These are phyloP conservation scores for Eilema griseolum DNA, from an alignment of 2,888 invertebrate species.

Conservation along the genomic window DNA sequence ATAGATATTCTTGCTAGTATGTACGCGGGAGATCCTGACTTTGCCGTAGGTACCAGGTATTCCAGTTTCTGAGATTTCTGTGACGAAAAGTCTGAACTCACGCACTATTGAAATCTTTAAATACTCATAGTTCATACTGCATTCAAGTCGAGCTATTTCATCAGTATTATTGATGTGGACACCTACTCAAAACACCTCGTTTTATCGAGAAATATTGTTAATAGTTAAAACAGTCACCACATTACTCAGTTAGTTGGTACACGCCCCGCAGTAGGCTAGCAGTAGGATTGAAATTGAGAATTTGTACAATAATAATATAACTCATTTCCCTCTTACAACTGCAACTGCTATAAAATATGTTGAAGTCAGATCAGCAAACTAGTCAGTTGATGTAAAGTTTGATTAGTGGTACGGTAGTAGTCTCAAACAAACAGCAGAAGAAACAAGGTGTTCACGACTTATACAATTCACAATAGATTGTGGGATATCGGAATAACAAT, in stretches of 20 bases:
- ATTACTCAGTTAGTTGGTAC: neutral
- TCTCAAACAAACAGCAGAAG: neutral
- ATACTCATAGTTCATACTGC: neutral
- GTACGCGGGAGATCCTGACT: neutral
- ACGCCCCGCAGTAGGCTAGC: conserved; percentile 10
- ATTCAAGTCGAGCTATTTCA: neutral
- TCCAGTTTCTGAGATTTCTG: too few relatives aligned
- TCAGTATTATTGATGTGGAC: neutral
- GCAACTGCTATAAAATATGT: neutral
- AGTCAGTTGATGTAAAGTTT: neutral
- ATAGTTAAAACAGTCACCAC: conserved; percentile 1
- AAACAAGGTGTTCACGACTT: neutral
- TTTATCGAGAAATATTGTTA: neutral
- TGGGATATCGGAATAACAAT: too few relatives aligned
- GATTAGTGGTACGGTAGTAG: neutral
- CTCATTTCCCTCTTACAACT: conserved; percentile 14
- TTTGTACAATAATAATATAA: conserved; percentile 6
- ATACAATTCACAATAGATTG: too few relatives aligned
- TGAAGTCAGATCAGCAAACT: neutral
- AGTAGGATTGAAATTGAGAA: conserved; percentile 8
- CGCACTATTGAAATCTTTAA: neutral
- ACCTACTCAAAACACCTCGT: neutral
- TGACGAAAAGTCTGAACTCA: neutral
- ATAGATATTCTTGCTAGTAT: neutral
- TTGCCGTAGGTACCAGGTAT: neutral